These are phyloP conservation scores for Synanthedon vespiformis DNA, from an alignment of 2,888 invertebrate species.

Conservation along the genomic window DNA sequence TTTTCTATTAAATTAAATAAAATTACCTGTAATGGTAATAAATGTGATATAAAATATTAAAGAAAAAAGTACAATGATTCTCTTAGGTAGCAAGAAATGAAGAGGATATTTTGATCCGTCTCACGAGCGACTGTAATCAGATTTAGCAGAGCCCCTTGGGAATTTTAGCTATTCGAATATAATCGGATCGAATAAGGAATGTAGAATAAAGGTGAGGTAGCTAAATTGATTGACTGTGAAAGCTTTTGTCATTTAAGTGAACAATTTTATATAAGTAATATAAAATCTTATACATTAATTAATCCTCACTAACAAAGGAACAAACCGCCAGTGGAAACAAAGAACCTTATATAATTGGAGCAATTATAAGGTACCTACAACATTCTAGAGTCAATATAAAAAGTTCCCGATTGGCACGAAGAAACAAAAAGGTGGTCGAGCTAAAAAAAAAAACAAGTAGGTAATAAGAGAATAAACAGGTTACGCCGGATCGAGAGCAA, in stretches of 20 bases:
- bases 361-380: slow-evolving; percentile 17
- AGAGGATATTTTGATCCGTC: not conserved
- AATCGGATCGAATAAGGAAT: slow-evolving; percentile 32
- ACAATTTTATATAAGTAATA: too few relatives aligned
- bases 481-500: slow-evolving; percentile 14
- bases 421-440: slow-evolving; percentile 12
- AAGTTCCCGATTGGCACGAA: slow-evolving; percentile 11
- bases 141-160: slow-evolving; percentile 30
- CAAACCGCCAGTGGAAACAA: not conserved
- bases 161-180: slow-evolving; percentile 18
- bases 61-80: too few relatives aligned
- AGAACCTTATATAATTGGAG: not conserved
- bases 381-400: slow-evolving; percentile 14
- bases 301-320: not conserved
- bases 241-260: too few relatives aligned
- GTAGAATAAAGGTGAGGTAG: slow-evolving; percentile 2
- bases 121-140: slow-evolving; percentile 27
- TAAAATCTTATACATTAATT: too few relatives aligned
- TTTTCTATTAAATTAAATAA: too few relatives aligned
- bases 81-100: too few relatives aligned
- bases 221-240: too few relatives aligned
- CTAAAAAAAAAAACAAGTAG: slow-evolving; percentile 10
- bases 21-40: too few relatives aligned
- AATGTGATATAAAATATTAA: too few relatives aligned
- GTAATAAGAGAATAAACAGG: slow-evolving; percentile 14